These are phyloP conservation scores for Origma solitaria DNA, from an alignment of 2,113 vertebrate species.

Conservation along the genomic window DNA sequence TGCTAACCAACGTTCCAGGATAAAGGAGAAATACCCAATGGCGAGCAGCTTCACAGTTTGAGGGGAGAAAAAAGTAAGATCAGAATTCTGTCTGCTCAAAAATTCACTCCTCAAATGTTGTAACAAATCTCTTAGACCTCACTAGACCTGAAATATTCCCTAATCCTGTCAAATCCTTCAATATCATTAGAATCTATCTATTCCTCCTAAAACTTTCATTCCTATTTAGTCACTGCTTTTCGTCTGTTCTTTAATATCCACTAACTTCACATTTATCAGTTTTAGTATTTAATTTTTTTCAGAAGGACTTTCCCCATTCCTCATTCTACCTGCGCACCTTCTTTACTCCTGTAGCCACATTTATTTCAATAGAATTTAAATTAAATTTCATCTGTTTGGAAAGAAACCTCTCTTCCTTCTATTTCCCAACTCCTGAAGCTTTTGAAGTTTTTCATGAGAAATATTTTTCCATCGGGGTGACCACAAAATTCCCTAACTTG, in stretches of 20 bases:
- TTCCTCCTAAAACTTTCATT: background rate
- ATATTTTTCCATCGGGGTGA: background rate
- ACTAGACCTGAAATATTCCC: background rate
- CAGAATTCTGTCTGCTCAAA: background rate
- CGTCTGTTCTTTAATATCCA: background rate
- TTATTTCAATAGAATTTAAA: background rate
- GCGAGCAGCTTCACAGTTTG: background rate
- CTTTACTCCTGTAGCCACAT: background rate
- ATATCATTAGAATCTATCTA: background rate
- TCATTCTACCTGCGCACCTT: background rate
- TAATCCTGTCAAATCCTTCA: background rate
- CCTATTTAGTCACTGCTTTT: background rate
- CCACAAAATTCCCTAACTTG: background rate
- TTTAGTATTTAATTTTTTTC: background rate
- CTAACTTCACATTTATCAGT: background rate
- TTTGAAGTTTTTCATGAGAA: background rate
- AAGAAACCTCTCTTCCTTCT: background rate
- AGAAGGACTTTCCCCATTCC: background rate
- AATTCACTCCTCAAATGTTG: background rate
- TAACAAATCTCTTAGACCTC: background rate
- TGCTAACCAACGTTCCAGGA: background rate
- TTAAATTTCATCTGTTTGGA: background rate
- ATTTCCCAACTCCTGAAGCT: background rate
- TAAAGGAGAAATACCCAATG: background rate
- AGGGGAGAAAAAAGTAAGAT: accelerated